Base-by-base conservation (phyloP, 2,113 vertebrate genomes). In the Myrmecophaga tridactyla region DNA sequence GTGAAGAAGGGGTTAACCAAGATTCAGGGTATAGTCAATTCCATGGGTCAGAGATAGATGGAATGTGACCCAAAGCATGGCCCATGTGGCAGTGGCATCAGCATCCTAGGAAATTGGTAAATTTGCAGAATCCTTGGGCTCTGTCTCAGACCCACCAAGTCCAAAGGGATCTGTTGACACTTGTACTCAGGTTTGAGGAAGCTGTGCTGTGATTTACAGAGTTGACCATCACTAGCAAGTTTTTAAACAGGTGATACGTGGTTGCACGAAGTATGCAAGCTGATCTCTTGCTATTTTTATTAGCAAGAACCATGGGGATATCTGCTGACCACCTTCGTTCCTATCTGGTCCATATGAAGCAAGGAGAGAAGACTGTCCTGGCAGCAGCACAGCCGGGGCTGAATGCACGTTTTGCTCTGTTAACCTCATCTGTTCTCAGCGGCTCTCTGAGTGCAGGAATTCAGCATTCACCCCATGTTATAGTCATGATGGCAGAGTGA, bases 351-450 rank as follows among this genome's bases (percentile, higher is more conserved):
- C 31, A 0, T 15, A 41, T 75, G 92, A 87, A 87, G 63, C 90
- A 43, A 87, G 29, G 18, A 72, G 58, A 90, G 81, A 94, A 80
- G 76, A 92, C 76, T 65, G 86, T 92, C 34, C 75, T 67, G 63
- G 86, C 89, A 70, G 63, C 12, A 77, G 46, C 70, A 76, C 31
- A 70, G 43, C 29, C 8, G 6, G 75, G 58, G 51, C 72, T 86
- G 29, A 72, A 56, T 17, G 48, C 46, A 65, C 48, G 86, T 39
- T 90, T 84, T n/a, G 36, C 46, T 94, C 76, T 67, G 63, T 63
- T 83, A 63, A 27, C 75, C 34, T 90, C 89, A 46, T 80, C 92
- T 95, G 85, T 90, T 94, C 87, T 97, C 96, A 97, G 97, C 95
- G 90, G 96, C 92, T 97, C 86, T 29, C 90, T 86, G 56, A 97